Conservation (phyloP, 2,113 vertebrate species). For the Daboia siamensis region DNA sequence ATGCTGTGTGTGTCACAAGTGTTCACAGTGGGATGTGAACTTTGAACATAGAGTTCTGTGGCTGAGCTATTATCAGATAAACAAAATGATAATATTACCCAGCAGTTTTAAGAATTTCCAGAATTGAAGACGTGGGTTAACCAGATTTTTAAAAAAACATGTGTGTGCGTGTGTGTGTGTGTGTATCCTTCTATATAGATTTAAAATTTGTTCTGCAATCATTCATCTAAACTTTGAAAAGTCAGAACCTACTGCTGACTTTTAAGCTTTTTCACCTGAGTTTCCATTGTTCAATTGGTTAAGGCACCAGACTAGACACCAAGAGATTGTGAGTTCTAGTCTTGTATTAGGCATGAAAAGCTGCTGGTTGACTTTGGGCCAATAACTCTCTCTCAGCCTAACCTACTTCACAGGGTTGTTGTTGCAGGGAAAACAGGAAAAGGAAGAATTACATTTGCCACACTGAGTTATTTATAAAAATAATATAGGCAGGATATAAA, state of each 20-base stretch:
- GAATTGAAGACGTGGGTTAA: neutral
- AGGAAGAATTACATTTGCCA: neutral
- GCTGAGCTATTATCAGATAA: constrained; percentile 39
- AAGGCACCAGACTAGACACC: neutral
- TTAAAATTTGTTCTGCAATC: neutral
- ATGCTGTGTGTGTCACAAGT: constrained; percentile 6
- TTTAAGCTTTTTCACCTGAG: neutral
- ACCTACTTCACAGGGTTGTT: neutral
- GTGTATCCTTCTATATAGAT: neutral
- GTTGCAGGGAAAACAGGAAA: neutral
- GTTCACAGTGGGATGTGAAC: constrained; percentile 51
- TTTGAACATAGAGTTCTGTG: constrained; percentile 46
- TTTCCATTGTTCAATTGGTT: neutral
- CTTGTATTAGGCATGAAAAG: neutral
- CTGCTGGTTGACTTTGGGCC: neutral
- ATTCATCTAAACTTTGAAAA: neutral
- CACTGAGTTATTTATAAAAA: neutral
- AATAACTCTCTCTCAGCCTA: neutral
- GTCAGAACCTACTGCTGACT: neutral
- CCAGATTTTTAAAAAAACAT: neutral
- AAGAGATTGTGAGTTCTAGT: neutral
- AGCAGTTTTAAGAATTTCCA: neutral
- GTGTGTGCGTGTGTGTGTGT: too few species aligned
- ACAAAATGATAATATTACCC: neutral
- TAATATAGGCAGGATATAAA: neutral